Percentiles rank a stretch among this genome's conserved stretches.
Conservation (phyloP, 2,797 vertebrate genomes). For the Tapirus indicus region DNA sequence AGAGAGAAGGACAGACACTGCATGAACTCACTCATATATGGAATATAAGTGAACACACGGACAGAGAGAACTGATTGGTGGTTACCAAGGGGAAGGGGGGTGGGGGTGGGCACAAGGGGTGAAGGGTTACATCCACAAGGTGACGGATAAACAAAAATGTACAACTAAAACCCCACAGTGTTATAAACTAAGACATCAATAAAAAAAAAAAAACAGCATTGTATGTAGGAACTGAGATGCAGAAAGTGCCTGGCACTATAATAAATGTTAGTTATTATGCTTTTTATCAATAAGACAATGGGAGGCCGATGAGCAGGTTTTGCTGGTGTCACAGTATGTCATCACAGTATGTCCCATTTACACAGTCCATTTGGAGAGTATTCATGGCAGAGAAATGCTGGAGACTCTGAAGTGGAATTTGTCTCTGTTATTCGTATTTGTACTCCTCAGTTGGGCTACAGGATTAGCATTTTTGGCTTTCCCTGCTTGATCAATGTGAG, state of each 20-base stretch:
- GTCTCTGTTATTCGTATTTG: background rate
- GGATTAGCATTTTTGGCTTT: slow-evolving; percentile 30
- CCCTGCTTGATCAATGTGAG: background rate
- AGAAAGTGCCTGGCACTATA: background rate
- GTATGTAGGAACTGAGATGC: background rate
- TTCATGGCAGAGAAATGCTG: background rate
- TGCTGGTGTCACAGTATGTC: background rate
- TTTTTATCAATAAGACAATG: background rate
- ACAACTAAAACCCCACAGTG: too few relatives aligned
- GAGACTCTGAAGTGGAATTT: background rate
- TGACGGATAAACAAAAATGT: too few relatives aligned
- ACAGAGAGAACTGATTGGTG: too few relatives aligned
- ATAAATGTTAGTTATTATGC: background rate
- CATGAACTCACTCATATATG: too few relatives aligned
- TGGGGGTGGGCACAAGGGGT: too few relatives aligned
- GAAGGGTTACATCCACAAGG: too few relatives aligned
- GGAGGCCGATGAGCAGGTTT: background rate
- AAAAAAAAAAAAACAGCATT: too few relatives aligned
- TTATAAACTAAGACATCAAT: too few relatives aligned
- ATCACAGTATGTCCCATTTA: background rate
- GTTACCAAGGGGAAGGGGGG: too few relatives aligned
- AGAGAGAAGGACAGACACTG: too few relatives aligned
- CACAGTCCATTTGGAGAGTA: background rate
- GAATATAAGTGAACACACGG: too few relatives aligned
- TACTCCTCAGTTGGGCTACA: background rate